phyloP scores from a whole-genome alignment of 2,888 invertebrate genomes.

The Coecobrya sp. region DNA sequence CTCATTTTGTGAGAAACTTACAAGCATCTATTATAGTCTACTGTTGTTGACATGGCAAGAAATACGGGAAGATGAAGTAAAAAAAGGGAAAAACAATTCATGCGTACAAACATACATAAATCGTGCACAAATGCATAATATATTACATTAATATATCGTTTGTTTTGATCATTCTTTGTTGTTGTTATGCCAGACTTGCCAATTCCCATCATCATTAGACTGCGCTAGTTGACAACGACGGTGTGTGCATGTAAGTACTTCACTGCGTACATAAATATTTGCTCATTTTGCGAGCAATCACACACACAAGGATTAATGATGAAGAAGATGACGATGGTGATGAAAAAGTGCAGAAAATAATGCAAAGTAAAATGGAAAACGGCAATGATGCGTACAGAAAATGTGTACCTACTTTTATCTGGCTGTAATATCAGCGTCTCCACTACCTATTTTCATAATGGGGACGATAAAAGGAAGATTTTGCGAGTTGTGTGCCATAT shows the following conservation, averaged over 20 bases:
- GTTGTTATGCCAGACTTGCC: background rate
- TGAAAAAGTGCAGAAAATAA: conserved; percentile 23
- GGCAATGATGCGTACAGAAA: conserved; percentile 13
- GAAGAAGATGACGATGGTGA: background rate
- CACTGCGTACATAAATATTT: background rate
- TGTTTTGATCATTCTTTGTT: background rate
- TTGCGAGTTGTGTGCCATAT: background rate
- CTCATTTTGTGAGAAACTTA: too few species aligned
- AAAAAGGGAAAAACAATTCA: conserved; percentile 50
- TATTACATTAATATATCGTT: background rate
- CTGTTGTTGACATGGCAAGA: conserved; percentile 28
- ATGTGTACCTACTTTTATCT: background rate
- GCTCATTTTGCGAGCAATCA: conserved; percentile 21
- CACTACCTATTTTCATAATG: conserved; percentile 50
- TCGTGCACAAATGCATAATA: background rate
- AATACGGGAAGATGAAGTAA: conserved; percentile 33
- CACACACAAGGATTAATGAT: background rate
- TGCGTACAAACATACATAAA: conserved; percentile 36
- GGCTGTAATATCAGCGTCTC: background rate
- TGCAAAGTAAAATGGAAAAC: conserved; percentile 39
- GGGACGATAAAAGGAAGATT: conserved; percentile 9
- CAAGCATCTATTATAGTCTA: background rate
- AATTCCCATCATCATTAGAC: conserved; percentile 5
- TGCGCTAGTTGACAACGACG: background rate
- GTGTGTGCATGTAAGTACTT: background rate